These are phyloP conservation scores for Amphimallon solstitiale DNA, from an alignment of 2,888 invertebrate genomes.

Conservation along the genomic window DNA sequence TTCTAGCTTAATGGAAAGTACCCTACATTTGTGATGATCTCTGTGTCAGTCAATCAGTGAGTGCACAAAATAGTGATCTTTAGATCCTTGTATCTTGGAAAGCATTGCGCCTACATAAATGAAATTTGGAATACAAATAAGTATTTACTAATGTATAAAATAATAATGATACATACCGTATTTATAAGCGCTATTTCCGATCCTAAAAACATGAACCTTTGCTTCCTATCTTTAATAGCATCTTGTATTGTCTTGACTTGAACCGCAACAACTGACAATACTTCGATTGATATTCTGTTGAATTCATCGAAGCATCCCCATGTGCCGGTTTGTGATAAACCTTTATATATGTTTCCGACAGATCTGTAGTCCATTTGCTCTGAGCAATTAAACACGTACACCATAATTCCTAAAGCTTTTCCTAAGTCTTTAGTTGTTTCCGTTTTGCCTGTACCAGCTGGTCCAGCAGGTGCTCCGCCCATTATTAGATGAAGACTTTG, in stretches of 20 bases:
- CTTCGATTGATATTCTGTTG: slow-evolving; percentile 94
- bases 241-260: slow-evolving; percentile 89
- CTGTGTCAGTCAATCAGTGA: too few relatives aligned
- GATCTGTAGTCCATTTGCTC: slow-evolving; percentile 98
- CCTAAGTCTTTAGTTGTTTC: slow-evolving; percentile 97
- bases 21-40: too few relatives aligned
- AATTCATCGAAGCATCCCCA: slow-evolving; percentile 99
- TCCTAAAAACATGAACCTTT: slow-evolving; percentile 85
- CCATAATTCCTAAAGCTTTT: slow-evolving; percentile 93
- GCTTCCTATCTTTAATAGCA: slow-evolving; percentile 85
- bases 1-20: too few relatives aligned
- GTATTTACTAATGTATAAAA: neutral
- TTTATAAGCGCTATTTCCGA: slow-evolving; percentile 78
- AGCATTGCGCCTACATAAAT: too few relatives aligned
- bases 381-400: slow-evolving; percentile 97
- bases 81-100: too few relatives aligned
- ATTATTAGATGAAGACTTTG: slow-evolving; percentile 84
- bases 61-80: too few relatives aligned
- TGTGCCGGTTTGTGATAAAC: slow-evolving; percentile 93
- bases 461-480: slow-evolving; percentile 98
- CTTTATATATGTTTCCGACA: slow-evolving; percentile 94
- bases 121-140: too few relatives aligned
- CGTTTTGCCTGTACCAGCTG: slow-evolving; percentile 95
- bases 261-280: slow-evolving; percentile 93
- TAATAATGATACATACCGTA: slow-evolving; percentile 64